Evolutionary conservation across 2,113 vertebrate genomes (phyloP).

Genomic region (Psittacus erithacus): DNA sequence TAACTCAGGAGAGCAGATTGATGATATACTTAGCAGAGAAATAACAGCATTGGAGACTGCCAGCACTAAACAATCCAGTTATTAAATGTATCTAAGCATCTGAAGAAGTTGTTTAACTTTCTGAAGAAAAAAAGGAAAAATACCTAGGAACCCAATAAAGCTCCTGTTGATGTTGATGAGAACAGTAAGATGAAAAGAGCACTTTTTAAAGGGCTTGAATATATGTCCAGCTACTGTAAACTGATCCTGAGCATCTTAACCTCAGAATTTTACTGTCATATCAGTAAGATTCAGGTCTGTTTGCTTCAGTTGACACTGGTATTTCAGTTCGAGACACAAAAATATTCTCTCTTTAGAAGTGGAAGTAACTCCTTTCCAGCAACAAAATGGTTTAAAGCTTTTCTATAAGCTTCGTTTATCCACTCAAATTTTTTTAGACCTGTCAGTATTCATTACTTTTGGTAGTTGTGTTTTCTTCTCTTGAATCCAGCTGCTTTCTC

Average conservation of each 20-base stretch:
- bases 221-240: not conserved
- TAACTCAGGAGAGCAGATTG: slow-evolving; percentile 45
- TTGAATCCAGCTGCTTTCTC: not conserved
- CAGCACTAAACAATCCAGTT: slow-evolving; percentile 34
- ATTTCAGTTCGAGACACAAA: not conserved
- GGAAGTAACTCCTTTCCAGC: not conserved
- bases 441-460: not conserved
- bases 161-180: not conserved
- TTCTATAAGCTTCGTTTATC: not conserved
- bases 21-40: slow-evolving; percentile 37
- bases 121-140: not conserved
- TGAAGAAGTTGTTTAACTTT: not conserved
- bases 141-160: not conserved
- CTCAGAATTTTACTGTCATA: not conserved
- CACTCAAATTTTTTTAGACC: not conserved
- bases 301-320: not conserved
- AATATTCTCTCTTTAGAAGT: not conserved
- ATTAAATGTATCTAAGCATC: slow-evolving; percentile 1
- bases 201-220: not conserved
- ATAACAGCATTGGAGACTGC: not conserved
- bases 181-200: not conserved
- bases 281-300: not conserved
- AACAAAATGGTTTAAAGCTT: not conserved
- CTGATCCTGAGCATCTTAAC: not conserved
- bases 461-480: not conserved